Percentiles rank a stretch among this genome's conserved stretches.
phyloP scores from a whole-genome alignment of 2,797 vertebrate genomes.

The Morelia viridis region DNA sequence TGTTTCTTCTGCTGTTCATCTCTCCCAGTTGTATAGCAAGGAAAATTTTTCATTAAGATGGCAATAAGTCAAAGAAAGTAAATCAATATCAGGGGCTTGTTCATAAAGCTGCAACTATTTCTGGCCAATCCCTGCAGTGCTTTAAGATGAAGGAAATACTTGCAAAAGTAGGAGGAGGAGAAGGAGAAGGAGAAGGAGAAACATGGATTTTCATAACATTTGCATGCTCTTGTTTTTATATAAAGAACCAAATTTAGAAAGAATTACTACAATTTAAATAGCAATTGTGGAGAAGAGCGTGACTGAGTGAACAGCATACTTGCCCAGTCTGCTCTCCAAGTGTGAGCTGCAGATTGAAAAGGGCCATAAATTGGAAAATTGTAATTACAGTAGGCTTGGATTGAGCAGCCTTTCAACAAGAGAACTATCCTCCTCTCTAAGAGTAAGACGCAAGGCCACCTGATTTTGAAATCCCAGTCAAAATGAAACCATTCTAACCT shows the following conservation, averaged over 20 bases:
- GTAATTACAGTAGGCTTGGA: neutral
- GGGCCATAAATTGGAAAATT: neutral
- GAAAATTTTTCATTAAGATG: neutral
- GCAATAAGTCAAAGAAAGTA: neutral
- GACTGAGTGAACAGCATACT: neutral
- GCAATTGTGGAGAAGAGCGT: neutral
- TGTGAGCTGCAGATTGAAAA: neutral
- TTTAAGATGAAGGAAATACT: neutral
- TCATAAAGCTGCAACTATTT: neutral
- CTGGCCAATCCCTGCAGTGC: neutral
- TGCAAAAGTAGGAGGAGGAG: neutral
- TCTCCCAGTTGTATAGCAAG: neutral
- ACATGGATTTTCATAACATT: neutral
- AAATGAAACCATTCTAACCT: conserved; percentile 23
- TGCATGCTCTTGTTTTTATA: neutral
- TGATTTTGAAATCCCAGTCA: neutral
- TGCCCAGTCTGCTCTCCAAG: neutral
- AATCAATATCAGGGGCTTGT: neutral
- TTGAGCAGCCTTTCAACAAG: neutral
- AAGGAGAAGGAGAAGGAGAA: neutral
- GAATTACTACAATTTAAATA: neutral
- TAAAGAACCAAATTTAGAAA: neutral
- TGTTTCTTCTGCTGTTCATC: neutral
- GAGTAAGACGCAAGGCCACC: neutral
- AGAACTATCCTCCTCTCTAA: neutral